A percentile compares a stretch with the other conserved stretches of the same genome.
phyloP scores from a whole-genome alignment of 2,888 invertebrate genomes.

The Drosophila pseudotakahashii region DNA sequence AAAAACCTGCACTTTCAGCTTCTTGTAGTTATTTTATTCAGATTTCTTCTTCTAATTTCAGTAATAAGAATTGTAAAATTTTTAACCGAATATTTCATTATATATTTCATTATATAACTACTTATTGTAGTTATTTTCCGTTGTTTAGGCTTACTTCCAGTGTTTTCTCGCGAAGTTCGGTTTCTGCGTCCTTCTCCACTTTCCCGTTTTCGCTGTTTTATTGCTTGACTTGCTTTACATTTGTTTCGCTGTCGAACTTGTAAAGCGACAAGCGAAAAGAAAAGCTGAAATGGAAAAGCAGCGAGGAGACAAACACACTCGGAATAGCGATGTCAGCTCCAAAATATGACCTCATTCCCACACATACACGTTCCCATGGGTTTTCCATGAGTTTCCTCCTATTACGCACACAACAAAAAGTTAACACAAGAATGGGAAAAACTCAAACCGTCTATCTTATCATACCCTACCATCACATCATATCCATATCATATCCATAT shows the following conservation, averaged over 20 bases:
- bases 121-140: no score
- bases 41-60: no score
- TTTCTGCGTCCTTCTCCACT: slow-evolving; percentile 28
- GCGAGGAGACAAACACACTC: slow-evolving; percentile 6
- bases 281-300: not conserved
- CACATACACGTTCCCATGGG: slow-evolving; percentile 19
- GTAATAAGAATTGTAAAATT: no score
- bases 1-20: no score
- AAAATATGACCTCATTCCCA: slow-evolving; percentile 76
- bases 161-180: slow-evolving; percentile 2
- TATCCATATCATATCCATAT: no score
- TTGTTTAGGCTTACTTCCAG: not conserved
- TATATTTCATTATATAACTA: no score
- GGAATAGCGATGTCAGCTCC: slow-evolving; percentile 61
- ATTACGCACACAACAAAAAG: slow-evolving; percentile 65
- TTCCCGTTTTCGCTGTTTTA: slow-evolving; percentile 54
- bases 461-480: no score
- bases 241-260: slow-evolving; percentile 36
- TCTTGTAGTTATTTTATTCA: no score
- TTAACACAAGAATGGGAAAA: slow-evolving; percentile 16
- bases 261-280: slow-evolving; percentile 14
- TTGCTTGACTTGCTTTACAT: slow-evolving; percentile 39
- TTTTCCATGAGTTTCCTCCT: slow-evolving; percentile 25
- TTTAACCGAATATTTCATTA: no score
- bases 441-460: not conserved